Evolutionary conservation across 2,113 vertebrate species (phyloP).

Genomic region (Mobula birostris): DNA sequence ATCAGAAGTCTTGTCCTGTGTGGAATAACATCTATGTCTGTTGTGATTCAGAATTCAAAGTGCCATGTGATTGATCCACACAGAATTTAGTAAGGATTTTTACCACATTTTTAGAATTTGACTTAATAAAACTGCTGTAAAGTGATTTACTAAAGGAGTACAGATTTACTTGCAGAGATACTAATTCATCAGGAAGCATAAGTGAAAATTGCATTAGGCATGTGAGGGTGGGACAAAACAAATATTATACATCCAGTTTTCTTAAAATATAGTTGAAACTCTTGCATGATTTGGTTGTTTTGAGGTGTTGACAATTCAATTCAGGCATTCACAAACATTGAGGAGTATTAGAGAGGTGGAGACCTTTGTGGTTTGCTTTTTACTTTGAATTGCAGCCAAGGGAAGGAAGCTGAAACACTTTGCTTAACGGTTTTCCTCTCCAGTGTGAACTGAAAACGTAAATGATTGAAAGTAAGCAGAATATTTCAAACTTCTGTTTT

Average conservation of each 20-base stretch:
- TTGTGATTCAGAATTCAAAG: background rate
- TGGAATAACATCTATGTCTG: background rate
- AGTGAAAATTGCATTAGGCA: background rate
- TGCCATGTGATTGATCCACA: background rate
- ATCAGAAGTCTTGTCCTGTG: background rate
- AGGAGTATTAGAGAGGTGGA: slow-evolving; percentile 13
- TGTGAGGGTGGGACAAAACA: background rate
- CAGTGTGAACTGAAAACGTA: background rate
- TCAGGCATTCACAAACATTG: slow-evolving; percentile 20
- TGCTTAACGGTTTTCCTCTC: slow-evolving; percentile 33
- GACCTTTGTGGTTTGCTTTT: slow-evolving; percentile 30
- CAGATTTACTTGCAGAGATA: background rate
- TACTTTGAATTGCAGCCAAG: slow-evolving; percentile 32
- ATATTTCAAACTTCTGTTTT: background rate
- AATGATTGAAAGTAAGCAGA: background rate
- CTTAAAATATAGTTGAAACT: background rate
- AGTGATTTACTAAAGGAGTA: background rate
- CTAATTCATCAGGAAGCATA: background rate
- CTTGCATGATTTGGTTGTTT: background rate
- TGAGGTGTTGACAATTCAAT: background rate
- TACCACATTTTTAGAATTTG: background rate
- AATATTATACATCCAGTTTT: background rate
- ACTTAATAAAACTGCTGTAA: background rate
- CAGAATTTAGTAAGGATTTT: background rate
- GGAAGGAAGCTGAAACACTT: slow-evolving; percentile 33